Evolutionary conservation across 2,888 invertebrate species (phyloP).

Genomic region (Chaitophorus viminalis): DNA sequence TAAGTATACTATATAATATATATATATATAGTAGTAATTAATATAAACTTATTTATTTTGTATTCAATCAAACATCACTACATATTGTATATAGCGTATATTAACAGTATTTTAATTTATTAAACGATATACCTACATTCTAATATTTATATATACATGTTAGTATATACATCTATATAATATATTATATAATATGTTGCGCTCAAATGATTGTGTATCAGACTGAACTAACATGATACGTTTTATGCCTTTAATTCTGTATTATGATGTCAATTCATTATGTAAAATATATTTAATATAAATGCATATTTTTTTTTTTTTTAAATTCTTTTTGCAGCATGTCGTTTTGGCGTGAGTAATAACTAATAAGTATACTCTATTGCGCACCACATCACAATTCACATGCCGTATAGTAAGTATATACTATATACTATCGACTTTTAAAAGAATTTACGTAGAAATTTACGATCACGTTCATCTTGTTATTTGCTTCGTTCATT

Average conservation of each 20-base stretch:
- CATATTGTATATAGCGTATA: slow-evolving; percentile 34
- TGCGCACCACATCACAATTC: too few relatives aligned
- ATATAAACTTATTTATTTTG: slow-evolving; percentile 14
- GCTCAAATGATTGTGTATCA: slow-evolving; percentile 58
- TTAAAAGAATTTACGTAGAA: neutral
- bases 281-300: slow-evolving; percentile 26
- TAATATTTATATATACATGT: neutral
- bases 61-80: slow-evolving; percentile 52
- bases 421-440: neutral
- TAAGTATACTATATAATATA: slow-evolving; percentile 13
- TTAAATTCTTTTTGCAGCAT: neutral
- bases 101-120: slow-evolving; percentile 14
- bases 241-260: slow-evolving; percentile 15
- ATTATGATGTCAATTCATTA: slow-evolving; percentile 34
- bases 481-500: neutral
- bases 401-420: too few relatives aligned
- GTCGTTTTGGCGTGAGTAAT: too few relatives aligned
- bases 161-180: neutral
- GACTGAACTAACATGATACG: slow-evolving; percentile 56
- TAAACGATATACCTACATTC: slow-evolving; percentile 1
- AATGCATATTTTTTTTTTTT: neutral
- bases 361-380: too few relatives aligned
- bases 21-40: too few relatives aligned
- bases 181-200: slow-evolving; percentile 28
- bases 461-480: neutral